phyloP scores from a whole-genome alignment of 2,888 invertebrate species.

The Polyommatus icarus region DNA sequence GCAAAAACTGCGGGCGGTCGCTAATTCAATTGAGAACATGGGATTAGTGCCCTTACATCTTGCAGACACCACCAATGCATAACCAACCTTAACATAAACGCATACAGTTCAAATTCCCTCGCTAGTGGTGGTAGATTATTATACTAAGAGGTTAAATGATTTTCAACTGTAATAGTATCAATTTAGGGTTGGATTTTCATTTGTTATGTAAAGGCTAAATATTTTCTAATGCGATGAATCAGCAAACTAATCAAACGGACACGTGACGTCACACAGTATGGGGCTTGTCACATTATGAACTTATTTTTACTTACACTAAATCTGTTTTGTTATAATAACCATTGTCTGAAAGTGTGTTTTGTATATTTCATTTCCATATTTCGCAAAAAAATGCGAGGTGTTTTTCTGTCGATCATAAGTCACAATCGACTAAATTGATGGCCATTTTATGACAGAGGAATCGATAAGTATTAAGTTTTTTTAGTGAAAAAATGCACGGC shows the following conservation, averaged over 20 bases:
- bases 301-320: conserved; percentile 26
- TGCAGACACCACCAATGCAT: conserved; percentile 34
- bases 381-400: too few relatives aligned
- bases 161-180: background rate
- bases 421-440: too few relatives aligned
- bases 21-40: conserved; percentile 66
- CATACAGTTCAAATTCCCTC: conserved; percentile 32
- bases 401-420: too few relatives aligned
- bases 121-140: background rate
- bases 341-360: background rate
- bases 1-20: conserved; percentile 74
- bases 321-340: background rate
- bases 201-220: conserved; percentile 35
- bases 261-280: conserved; percentile 54
- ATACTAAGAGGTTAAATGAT: background rate
- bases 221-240: conserved; percentile 54
- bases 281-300: conserved; percentile 38
- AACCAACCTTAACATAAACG: conserved; percentile 36
- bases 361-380: background rate
- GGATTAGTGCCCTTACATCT: conserved; percentile 50
- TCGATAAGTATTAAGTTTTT: too few relatives aligned
- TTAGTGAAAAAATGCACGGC: background rate
- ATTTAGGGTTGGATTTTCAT: conserved; percentile 39
- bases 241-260: conserved; percentile 67
- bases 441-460: too few relatives aligned